A percentile compares a stretch with the other conserved stretches of the same genome.
These are phyloP conservation scores for Diplogasteroides magnus DNA, from an alignment of 1,140 invertebrate species.

Conservation along the genomic window DNA sequence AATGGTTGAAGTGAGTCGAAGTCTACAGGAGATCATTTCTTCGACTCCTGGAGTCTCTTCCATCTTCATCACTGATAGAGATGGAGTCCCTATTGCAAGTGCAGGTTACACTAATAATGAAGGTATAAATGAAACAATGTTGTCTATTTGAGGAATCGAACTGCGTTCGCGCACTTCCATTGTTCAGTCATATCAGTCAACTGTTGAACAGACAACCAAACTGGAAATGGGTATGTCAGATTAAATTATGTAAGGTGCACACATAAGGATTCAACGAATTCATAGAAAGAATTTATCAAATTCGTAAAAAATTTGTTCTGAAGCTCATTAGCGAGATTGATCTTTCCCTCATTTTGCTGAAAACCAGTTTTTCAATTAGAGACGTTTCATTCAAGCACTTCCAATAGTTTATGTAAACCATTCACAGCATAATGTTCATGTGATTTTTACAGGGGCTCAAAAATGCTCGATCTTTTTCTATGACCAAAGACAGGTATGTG, in stretches of 20 bases:
- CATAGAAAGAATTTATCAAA: too few relatives aligned
- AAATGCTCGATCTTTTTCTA: background rate
- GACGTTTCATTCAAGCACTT: too few relatives aligned
- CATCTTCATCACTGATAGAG: constrained; percentile 39
- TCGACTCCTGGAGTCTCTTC: constrained; percentile 37
- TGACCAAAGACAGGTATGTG: background rate
- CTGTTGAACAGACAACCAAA: constrained; percentile 45
- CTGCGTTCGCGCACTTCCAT: constrained; percentile 38
- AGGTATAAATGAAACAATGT: background rate
- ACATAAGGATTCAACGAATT: too few relatives aligned
- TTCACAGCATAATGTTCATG: constrained; percentile 31
- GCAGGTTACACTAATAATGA: constrained; percentile 36
- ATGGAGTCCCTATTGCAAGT: constrained; percentile 40
- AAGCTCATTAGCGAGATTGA: too few relatives aligned
- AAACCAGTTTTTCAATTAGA: too few relatives aligned
- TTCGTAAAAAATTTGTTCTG: too few relatives aligned
- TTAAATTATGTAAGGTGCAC: constrained; percentile 35
- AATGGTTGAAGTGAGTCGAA: background rate
- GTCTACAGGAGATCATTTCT: constrained; percentile 10
- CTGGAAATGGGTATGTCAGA: constrained; percentile 41
- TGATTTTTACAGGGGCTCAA: constrained; percentile 5
- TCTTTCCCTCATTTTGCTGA: too few relatives aligned
- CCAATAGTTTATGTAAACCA: too few relatives aligned
- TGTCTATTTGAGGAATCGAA: constrained; percentile 27
- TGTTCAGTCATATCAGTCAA: constrained; percentile 24